These are phyloP conservation scores for Cheilosia impressa DNA, from an alignment of 2,888 invertebrate genomes.

Conservation along the genomic window DNA sequence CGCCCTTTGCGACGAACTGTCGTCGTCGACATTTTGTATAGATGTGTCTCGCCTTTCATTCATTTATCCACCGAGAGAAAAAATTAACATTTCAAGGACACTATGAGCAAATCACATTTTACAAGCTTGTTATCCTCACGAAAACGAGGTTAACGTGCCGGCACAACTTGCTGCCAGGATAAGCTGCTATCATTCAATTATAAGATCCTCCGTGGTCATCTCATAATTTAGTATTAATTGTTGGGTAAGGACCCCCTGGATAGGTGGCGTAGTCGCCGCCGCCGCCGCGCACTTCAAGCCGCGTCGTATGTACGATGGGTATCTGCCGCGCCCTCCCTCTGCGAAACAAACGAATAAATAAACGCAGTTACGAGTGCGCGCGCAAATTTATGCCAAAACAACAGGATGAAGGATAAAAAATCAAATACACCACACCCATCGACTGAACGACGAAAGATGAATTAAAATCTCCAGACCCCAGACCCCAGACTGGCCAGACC, in stretches of 20 bases:
- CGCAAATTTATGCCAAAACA: conserved; percentile 65
- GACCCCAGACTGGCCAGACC: conserved; percentile 34
- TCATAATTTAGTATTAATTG: conserved; percentile 70
- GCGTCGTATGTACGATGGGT: conserved; percentile 5
- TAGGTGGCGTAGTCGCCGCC: conserved; percentile 12
- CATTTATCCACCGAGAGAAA: conserved; percentile 29
- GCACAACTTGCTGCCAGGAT: conserved; percentile 12
- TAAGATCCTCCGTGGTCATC: conserved; percentile 50
- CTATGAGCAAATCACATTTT: conserved; percentile 67
- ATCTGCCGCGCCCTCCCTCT: conserved; percentile 11
- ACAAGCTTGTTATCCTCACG: conserved; percentile 70
- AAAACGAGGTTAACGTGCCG: conserved; percentile 58
- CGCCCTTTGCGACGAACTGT: conserved; percentile 39
- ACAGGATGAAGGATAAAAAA: conserved; percentile 71
- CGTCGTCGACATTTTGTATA: conserved; percentile 39
- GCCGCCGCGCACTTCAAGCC: conserved; percentile 2
- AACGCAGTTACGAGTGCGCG: conserved; percentile 53
- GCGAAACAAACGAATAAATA: conserved; percentile 51
- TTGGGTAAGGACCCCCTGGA: conserved; percentile 61
- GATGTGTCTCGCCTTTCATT: conserved; percentile 29
- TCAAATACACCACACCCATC: conserved; percentile 72
- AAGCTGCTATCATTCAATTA: conserved; percentile 66
- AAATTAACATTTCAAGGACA: conserved; percentile 67
- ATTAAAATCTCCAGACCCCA: conserved; percentile 60
- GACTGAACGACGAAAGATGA: conserved; percentile 58